Conservation (phyloP, 1,140 invertebrate genomes). For the Coelopa frigida region DNA sequence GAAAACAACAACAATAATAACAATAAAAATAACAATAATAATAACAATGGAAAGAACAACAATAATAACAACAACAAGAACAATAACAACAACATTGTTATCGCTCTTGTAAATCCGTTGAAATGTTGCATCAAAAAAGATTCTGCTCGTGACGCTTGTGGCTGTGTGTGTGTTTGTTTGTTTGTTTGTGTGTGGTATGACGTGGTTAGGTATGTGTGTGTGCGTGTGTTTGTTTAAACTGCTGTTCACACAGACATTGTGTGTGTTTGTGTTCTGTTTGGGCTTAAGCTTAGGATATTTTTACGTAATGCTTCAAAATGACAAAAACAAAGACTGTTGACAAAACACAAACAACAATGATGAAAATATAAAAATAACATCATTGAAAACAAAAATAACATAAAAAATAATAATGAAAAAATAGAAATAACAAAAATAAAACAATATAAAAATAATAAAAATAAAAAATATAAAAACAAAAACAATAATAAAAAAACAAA, state of each 20-base stretch:
- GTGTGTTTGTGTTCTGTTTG: too few relatives aligned
- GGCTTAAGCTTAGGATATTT: too few relatives aligned
- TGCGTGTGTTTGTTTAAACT: too few relatives aligned
- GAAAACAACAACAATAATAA: slow-evolving; percentile 1
- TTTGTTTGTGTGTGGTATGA: too few relatives aligned
- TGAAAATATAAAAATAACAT: background rate
- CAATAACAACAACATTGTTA: slow-evolving; percentile 6
- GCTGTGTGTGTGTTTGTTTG: too few relatives aligned
- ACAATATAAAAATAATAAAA: background rate
- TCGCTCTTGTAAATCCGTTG: too few relatives aligned
- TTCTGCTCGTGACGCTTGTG: too few relatives aligned
- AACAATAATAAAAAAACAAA: background rate
- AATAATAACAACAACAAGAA: background rate
- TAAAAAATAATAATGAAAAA: slow-evolving; percentile 4
- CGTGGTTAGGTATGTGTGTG: too few relatives aligned
- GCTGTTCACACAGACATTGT: too few relatives aligned
- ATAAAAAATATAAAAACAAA: background rate
- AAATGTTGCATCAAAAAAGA: too few relatives aligned
- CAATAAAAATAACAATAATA: slow-evolving; percentile 1
- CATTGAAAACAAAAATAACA: background rate
- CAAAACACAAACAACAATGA: background rate
- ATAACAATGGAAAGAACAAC: background rate
- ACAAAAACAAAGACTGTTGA: background rate
- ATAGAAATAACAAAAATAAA: slow-evolving; percentile 1
- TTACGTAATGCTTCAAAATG: too few relatives aligned